These are phyloP conservation scores for Aurelia aurita DNA, from an alignment of 30 jellyfish, hydroid and myxozoan genomes.

Conservation along the genomic window DNA sequence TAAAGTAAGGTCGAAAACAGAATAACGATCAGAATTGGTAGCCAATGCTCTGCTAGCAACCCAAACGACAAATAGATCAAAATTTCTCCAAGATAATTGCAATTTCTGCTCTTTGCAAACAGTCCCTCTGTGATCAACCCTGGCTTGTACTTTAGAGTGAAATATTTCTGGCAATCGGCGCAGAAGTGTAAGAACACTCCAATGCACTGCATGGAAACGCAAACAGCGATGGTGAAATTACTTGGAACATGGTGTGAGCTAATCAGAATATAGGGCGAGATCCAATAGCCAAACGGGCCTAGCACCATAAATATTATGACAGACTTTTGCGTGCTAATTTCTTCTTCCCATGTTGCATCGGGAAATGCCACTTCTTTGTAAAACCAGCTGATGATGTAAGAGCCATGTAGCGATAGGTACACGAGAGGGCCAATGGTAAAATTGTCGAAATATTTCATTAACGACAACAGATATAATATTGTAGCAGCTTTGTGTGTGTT, in stretches of 20 bases:
- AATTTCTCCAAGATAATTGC: conserved; percentile 82
- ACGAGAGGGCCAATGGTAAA: conserved; percentile 68
- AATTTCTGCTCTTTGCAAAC: conserved; percentile 63
- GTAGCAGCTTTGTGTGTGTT: conserved; percentile 75
- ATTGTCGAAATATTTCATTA: conserved; percentile 48
- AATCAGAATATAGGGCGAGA: conserved; percentile 49
- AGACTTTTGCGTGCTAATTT: conserved; percentile 25
- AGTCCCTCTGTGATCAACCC: conserved; percentile 82
- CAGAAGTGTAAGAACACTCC: conserved; percentile 80
- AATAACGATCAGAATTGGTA: conserved; percentile 48
- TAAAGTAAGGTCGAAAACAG: conserved; percentile 40
- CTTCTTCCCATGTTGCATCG: conserved; percentile 68
- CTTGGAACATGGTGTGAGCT: conserved; percentile 57
- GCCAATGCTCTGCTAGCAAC: conserved; percentile 70
- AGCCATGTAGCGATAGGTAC: conserved; percentile 82
- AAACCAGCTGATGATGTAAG: conserved; percentile 68
- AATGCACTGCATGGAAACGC: conserved; percentile 48
- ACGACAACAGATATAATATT: conserved; percentile 18
- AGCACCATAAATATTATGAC: conserved; percentile 23
- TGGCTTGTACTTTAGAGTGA: conserved; percentile 58
- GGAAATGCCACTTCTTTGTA: conserved; percentile 78
- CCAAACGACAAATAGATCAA: conserved; percentile 79
- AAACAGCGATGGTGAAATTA: conserved; percentile 23
- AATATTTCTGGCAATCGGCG: conserved; percentile 77
- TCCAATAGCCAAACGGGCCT: conserved; percentile 87